These are phyloP conservation scores for Falco columbarius DNA, from an alignment of 2,797 vertebrate species.

Conservation along the genomic window DNA sequence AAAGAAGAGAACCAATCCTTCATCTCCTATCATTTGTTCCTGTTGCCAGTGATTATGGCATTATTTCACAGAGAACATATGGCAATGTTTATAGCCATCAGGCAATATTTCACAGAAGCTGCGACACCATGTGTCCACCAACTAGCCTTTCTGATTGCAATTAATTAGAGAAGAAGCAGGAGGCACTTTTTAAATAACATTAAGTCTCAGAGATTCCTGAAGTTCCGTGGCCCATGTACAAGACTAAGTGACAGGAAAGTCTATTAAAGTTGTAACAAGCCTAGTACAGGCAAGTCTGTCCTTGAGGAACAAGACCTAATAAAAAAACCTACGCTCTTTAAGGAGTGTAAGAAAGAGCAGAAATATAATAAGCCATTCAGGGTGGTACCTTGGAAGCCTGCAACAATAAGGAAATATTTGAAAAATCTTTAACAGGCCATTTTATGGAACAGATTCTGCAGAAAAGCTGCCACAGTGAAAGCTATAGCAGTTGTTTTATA, in stretches of 20 bases:
- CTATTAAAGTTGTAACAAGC: slow-evolving; percentile 47
- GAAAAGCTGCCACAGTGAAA: slow-evolving; percentile 18
- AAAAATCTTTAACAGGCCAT: slow-evolving; percentile 41
- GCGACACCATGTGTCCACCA: slow-evolving; percentile 78
- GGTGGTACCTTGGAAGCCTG: slow-evolving; percentile 9
- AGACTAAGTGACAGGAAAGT: slow-evolving; percentile 52
- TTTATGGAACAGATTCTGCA: slow-evolving; percentile 23
- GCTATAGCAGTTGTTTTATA: slow-evolving; percentile 6
- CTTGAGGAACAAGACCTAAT: slow-evolving; percentile 37
- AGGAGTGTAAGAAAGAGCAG: neutral
- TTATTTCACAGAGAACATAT: slow-evolving; percentile 78
- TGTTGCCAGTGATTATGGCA: slow-evolving; percentile 71
- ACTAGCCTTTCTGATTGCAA: slow-evolving; percentile 79
- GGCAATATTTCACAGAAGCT: slow-evolving; percentile 77
- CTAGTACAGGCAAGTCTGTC: neutral
- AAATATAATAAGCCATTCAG: neutral
- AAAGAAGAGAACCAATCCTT: slow-evolving; percentile 38
- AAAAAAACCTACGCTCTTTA: neutral
- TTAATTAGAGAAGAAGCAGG: slow-evolving; percentile 77
- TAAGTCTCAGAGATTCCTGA: slow-evolving; percentile 56
- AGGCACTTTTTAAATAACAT: slow-evolving; percentile 70
- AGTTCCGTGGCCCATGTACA: slow-evolving; percentile 59
- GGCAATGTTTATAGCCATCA: slow-evolving; percentile 78
- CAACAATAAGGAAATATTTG: slow-evolving; percentile 48
- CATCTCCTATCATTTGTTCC: slow-evolving; percentile 61